Conservation (phyloP, 2,888 invertebrate genomes). For the Ptychoptera contaminata region DNA sequence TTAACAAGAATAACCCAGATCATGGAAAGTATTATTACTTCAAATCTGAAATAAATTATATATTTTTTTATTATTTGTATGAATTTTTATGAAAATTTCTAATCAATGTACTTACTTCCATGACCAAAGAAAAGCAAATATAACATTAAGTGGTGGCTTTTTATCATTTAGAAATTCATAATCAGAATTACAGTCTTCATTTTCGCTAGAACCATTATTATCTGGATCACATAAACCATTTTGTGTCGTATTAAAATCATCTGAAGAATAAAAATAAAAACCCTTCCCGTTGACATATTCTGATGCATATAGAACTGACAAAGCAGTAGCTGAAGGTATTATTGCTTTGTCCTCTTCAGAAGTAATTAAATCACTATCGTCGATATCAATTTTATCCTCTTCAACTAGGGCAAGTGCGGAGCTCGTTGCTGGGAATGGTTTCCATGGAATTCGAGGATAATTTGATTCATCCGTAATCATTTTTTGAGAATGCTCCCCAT, state of each 20-base stretch:
- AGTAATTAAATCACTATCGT: conserved; percentile 30
- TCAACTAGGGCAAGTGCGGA: conserved; percentile 23
- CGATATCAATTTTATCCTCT: conserved; percentile 11
- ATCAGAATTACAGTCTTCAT: conserved; percentile 13
- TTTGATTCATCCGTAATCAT: conserved; percentile 23
- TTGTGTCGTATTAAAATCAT: conserved; percentile 34
- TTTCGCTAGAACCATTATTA: conserved; percentile 9
- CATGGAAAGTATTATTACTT: no score
- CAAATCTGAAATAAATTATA: neutral
- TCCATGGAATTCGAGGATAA: conserved; percentile 49
- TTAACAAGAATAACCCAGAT: no score
- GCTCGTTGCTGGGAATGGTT: conserved; percentile 46
- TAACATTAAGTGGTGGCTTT: conserved; percentile 44
- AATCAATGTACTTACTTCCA: conserved; percentile 63
- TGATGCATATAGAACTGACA: conserved; percentile 58
- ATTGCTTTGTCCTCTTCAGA: conserved; percentile 24
- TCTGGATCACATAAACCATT: conserved; percentile 28
- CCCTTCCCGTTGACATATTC: conserved; percentile 64
- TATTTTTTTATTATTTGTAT: no score
- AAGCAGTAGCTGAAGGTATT: conserved; percentile 42
- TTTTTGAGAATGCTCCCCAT: conserved; percentile 19
- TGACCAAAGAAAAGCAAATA: conserved; percentile 59
- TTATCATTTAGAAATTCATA: conserved; percentile 30
- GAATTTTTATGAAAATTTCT: neutral
- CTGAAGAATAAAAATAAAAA: conserved; percentile 53